Evolutionary conservation across 2,113 vertebrate genomes (phyloP).

Genomic region (Eira barbara): DNA sequence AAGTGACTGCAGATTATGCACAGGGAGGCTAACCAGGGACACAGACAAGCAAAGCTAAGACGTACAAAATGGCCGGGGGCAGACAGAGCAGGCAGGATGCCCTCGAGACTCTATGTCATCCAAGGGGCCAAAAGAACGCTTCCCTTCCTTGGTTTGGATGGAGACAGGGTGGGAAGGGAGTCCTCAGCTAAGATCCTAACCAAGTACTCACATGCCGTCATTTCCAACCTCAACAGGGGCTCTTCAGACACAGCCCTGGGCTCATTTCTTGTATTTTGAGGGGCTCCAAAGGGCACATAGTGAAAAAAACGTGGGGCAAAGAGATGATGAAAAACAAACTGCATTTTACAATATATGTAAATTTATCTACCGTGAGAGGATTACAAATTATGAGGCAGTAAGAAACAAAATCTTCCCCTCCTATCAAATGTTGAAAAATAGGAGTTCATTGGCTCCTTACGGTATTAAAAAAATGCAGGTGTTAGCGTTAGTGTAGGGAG

Average conservation of each 20-base stretch:
- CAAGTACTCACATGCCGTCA: background rate
- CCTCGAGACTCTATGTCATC: fast-evolving
- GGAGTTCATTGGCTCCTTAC: background rate
- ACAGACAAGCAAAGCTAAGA: background rate
- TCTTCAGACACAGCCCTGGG: background rate
- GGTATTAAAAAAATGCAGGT: background rate
- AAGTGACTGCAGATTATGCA: background rate
- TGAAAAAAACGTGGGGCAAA: background rate
- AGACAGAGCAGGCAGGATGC: background rate
- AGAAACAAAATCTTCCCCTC: background rate
- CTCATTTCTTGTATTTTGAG: background rate
- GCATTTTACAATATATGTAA: background rate
- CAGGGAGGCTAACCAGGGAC: background rate
- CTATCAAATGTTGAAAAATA: background rate
- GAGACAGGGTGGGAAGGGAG: fast-evolving
- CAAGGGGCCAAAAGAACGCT: background rate
- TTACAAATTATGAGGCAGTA: background rate
- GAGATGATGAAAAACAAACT: background rate
- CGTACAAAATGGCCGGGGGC: background rate
- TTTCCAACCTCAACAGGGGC: background rate
- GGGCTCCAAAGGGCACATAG: background rate
- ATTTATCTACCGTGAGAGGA: background rate
- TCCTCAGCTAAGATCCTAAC: background rate
- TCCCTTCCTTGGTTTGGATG: background rate
- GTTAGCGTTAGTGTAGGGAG: background rate